Base-by-base conservation (phyloP, 2,113 vertebrate species). In the Deroptyus accipitrinus region DNA sequence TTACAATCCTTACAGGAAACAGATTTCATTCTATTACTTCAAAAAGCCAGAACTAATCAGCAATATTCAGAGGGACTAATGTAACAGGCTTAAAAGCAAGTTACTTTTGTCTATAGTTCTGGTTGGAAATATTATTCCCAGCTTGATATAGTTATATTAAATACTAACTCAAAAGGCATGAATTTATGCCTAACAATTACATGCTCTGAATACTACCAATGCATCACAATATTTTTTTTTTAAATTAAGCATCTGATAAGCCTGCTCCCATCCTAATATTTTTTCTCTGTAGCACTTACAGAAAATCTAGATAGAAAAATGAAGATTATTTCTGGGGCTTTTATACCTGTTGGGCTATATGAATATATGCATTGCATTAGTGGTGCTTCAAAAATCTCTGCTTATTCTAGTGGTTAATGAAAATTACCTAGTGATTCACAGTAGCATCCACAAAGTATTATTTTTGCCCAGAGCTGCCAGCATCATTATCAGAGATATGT, bases 341-440 rank as follows among this genome's bases (percentile, higher is more conserved):
- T 77, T 83, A 20, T 33, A 52, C 48, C 41, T 90, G 8, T 33
- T 86, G 52, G 66, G 23, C 33, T 92, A 24, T 68, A 64, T 68
- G 69, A 74, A 44, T 41, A 62, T 33, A 69, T 41, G 15, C 46
- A 77, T 92, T 77, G 35, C 42, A 82, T 55, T 84, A 92, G 13
- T 12, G 11, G n/a, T 11, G 2, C 16, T 80, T 96, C 84, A 70
- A 86, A 79, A 54, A 92, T 78, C 49, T 94, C 51, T 83, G 37
- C 33, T 79, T 89, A 59, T 90, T 96, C 59, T 41, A 54, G 3
- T 51, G n/a, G 51, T 90, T 97, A 80, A 90, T 69, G 63, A 93
- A 76, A 85, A 61, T 12, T 13, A 75, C 2, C 4, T 24, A 83
- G 30, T 41, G 27, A 62, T 37, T 74, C 41, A 77, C 1, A 67